Evolutionary conservation across 2,797 vertebrate species (phyloP).

Genomic region (Lagodon rhomboides): DNA sequence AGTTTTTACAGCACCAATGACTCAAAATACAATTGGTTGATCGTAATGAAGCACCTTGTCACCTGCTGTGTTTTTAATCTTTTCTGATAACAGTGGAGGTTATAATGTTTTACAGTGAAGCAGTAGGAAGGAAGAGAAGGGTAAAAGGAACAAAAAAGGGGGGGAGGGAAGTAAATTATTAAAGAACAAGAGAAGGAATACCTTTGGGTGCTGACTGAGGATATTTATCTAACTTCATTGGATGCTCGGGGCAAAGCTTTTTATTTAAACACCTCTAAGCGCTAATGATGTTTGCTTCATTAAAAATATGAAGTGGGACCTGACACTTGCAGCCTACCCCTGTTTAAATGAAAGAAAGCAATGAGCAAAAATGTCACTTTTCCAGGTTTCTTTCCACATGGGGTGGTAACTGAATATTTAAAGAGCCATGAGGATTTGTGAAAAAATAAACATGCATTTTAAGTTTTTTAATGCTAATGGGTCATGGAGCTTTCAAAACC

Average conservation of each 20-base stretch:
- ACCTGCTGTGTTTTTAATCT: not conserved
- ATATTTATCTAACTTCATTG: constrained; percentile 70
- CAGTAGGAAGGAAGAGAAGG: not conserved
- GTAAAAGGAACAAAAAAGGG: not conserved
- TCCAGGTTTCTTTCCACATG: not conserved
- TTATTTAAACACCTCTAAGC: constrained; percentile 64
- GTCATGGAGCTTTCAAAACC: no score
- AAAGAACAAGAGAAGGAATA: constrained; percentile 48
- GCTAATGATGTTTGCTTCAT: constrained; percentile 69
- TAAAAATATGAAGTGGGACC: constrained; percentile 54
- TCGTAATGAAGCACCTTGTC: no score
- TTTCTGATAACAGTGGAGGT: not conserved
- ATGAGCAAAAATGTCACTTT: not conserved
- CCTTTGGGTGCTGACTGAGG: constrained; percentile 45
- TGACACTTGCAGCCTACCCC: constrained; percentile 13
- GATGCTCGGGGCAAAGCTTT: constrained; percentile 47
- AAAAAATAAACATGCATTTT: no score
- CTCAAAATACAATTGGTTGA: no score
- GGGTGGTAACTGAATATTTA: not conserved
- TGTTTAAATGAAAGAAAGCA: constrained; percentile 12
- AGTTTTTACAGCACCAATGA: no score
- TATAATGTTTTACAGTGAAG: constrained; percentile 32
- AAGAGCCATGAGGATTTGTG: no score
- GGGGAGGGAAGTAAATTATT: constrained; percentile 43
- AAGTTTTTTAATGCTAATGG: no score